Evolutionary conservation across 2,113 vertebrate species (phyloP).

Genomic region (Bungarus multicinctus): DNA sequence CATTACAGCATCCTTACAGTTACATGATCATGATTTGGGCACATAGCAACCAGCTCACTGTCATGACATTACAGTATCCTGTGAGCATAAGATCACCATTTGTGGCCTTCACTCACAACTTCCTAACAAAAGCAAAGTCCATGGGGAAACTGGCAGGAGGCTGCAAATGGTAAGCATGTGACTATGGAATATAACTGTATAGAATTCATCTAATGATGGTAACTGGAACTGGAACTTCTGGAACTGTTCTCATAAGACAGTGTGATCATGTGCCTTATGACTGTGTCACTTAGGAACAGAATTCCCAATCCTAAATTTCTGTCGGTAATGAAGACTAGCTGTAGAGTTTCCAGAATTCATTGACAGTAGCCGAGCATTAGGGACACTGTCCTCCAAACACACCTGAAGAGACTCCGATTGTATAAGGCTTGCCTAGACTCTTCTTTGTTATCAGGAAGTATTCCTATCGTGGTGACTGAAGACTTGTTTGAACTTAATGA

Average conservation of each 20-base stretch:
- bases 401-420: not conserved
- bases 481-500: not conserved
- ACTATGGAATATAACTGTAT: not conserved
- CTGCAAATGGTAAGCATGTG: not conserved
- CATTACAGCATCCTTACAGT: not conserved
- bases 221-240: not conserved
- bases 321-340: not conserved
- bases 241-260: not conserved
- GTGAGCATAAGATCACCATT: not conserved
- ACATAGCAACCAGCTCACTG: not conserved
- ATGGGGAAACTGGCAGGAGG: not conserved
- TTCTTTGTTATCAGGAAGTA: not conserved
- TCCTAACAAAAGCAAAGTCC: not conserved
- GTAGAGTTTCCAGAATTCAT: not conserved
- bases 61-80: not conserved
- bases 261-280: not conserved
- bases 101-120: not conserved
- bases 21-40: not conserved
- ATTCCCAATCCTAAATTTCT: not conserved
- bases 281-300: not conserved
- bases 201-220: not conserved
- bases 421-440: not conserved
- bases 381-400: not conserved
- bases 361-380: not conserved
- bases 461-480: not conserved